A percentile compares a stretch with the other conserved stretches of the same genome.
These are phyloP conservation scores for Lasiurus borealis DNA, from an alignment of 2,113 vertebrate species.

Conservation along the genomic window DNA sequence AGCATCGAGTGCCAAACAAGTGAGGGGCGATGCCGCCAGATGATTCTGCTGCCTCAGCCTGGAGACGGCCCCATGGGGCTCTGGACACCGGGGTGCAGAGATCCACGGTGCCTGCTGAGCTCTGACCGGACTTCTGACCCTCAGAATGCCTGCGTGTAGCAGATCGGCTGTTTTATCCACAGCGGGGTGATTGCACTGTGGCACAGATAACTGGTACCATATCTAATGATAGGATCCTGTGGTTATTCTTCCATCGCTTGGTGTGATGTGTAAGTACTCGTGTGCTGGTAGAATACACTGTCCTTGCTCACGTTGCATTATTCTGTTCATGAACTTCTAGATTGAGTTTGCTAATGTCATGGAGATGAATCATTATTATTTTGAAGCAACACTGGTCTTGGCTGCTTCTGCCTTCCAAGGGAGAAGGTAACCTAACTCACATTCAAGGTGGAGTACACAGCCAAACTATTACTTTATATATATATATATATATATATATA, in stretches of 20 bases:
- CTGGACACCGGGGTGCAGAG: background rate
- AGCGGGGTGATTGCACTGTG: background rate
- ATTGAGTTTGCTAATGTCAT: constrained; percentile 17
- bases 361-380: constrained; percentile 24
- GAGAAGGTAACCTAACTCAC: background rate
- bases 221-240: background rate
- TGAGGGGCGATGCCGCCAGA: background rate
- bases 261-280: background rate
- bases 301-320: background rate
- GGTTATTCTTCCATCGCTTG: background rate
- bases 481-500: too few relatives aligned
- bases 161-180: background rate
- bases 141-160: background rate
- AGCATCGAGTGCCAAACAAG: background rate
- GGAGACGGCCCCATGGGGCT: background rate
- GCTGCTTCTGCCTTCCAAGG: background rate
- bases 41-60: background rate
- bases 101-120: background rate
- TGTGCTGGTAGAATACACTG: background rate
- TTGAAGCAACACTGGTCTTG: background rate
- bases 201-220: background rate
- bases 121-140: constrained; percentile 8
- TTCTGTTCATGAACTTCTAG: background rate
- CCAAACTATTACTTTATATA: too few relatives aligned
- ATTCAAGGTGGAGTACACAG: background rate